A percentile compares a stretch with the other conserved stretches of the same genome.
These are phyloP conservation scores for Heteromormyrus szaboi DNA, from an alignment of 2,797 vertebrate genomes.

Conservation along the genomic window DNA sequence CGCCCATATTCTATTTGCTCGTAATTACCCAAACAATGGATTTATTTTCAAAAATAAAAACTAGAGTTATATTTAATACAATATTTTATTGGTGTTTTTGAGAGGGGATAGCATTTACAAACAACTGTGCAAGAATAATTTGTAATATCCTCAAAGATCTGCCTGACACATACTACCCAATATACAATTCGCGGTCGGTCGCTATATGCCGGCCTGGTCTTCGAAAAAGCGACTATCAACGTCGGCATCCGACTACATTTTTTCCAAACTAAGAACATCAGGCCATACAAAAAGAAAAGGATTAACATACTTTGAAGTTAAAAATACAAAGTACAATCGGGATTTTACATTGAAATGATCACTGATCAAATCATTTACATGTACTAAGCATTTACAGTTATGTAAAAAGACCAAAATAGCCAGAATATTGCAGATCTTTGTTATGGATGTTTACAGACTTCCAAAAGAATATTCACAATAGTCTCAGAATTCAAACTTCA, in stretches of 20 bases:
- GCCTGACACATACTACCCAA: not conserved
- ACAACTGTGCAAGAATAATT: constrained; percentile 49
- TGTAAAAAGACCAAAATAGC: not conserved
- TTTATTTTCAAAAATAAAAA: not conserved
- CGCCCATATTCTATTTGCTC: not conserved
- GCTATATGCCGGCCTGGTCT: not conserved
- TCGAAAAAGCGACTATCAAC: not conserved
- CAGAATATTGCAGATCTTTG: not conserved
- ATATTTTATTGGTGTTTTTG: constrained; percentile 42
- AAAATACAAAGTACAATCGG: not conserved
- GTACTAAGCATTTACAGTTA: not conserved
- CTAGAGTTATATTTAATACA: not conserved
- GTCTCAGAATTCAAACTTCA: constrained; percentile 46
- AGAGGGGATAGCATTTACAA: constrained; percentile 56
- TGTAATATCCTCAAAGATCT: not conserved
- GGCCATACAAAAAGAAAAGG: not conserved
- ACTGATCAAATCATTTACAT: not conserved
- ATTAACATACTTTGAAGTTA: not conserved
- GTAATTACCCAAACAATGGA: not conserved
- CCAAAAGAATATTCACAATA: constrained; percentile 46
- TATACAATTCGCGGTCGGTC: not conserved
- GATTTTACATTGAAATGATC: not conserved
- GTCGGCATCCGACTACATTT: not conserved
- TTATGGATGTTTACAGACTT: not conserved
- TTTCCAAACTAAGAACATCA: not conserved